phyloP scores from a whole-genome alignment of 2,888 invertebrate genomes.

The Sphinx pinastri region DNA sequence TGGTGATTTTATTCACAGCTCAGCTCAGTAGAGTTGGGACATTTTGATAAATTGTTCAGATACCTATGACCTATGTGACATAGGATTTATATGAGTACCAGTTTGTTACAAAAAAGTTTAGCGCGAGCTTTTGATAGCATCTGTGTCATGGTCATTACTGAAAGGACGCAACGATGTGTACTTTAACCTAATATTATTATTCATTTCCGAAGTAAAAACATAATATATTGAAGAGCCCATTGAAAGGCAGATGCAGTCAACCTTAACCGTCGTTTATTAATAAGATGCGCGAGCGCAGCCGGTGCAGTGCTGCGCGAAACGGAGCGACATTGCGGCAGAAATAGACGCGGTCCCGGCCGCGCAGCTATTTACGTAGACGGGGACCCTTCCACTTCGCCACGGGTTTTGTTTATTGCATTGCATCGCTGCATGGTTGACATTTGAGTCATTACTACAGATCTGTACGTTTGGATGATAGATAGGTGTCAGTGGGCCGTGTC shows the following conservation, averaged over 20 bases:
- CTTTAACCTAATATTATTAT: no score
- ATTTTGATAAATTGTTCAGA: no score
- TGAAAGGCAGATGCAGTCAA: slow-evolving; percentile 33
- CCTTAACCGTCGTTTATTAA: slow-evolving; percentile 51
- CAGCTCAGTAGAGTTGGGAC: no score
- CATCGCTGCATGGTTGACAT: slow-evolving; percentile 28
- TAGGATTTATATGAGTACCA: no score
- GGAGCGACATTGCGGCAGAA: slow-evolving; percentile 51
- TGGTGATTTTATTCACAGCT: neutral
- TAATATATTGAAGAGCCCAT: no score
- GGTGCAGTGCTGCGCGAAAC: slow-evolving; percentile 45
- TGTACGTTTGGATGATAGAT: neutral
- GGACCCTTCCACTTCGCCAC: slow-evolving; percentile 34
- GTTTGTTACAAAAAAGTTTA: no score
- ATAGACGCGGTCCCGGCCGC: slow-evolving; percentile 49
- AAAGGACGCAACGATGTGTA: no score
- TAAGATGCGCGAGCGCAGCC: slow-evolving; percentile 53
- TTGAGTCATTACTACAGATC: slow-evolving; percentile 6
- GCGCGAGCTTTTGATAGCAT: no score
- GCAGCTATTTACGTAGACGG: slow-evolving; percentile 42
- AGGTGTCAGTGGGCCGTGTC: neutral
- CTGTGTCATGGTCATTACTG: no score
- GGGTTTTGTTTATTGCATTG: slow-evolving; percentile 24
- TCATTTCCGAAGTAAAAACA: no score
- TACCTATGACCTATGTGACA: no score